A percentile compares a stretch with the other conserved stretches of the same genome.
Evolutionary conservation across 2,888 invertebrate species (phyloP).

Genomic region (Leptopterna dolabrata): DNA sequence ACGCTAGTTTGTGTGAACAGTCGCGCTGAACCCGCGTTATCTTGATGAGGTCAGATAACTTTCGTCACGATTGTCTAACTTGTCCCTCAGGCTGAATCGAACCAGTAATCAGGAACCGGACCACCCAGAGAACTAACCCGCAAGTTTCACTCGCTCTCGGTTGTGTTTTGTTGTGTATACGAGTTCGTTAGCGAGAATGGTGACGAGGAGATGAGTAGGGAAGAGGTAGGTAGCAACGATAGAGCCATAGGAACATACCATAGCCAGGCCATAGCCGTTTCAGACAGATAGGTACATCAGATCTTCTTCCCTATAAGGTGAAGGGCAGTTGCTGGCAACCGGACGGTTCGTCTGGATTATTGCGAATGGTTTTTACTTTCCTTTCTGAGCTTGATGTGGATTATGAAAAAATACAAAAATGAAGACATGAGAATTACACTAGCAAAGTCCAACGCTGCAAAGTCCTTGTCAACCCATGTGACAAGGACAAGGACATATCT

Average conservation of each 20-base stretch:
- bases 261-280: background rate
- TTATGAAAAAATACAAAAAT: too few relatives aligned
- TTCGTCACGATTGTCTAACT: conserved; percentile 24
- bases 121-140: conserved; percentile 6
- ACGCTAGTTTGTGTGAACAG: background rate
- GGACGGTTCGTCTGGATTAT: too few relatives aligned
- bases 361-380: too few relatives aligned
- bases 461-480: too few relatives aligned
- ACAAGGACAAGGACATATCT: too few relatives aligned
- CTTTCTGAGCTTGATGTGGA: too few relatives aligned
- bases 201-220: background rate
- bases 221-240: background rate
- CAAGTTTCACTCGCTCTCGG: background rate
- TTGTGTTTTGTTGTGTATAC: background rate
- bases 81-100: background rate
- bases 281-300: too few relatives aligned
- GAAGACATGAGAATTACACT: too few relatives aligned
- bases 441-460: too few relatives aligned
- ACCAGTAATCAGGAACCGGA: background rate
- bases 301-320: too few relatives aligned
- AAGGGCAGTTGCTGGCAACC: too few relatives aligned
- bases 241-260: background rate
- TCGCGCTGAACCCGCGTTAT: background rate
- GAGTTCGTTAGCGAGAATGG: background rate
- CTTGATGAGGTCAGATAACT: conserved; percentile 12